Evolutionary conservation across 1,140 invertebrate genomes (phyloP).

Genomic region (Holcopasites calliopsidis): DNA sequence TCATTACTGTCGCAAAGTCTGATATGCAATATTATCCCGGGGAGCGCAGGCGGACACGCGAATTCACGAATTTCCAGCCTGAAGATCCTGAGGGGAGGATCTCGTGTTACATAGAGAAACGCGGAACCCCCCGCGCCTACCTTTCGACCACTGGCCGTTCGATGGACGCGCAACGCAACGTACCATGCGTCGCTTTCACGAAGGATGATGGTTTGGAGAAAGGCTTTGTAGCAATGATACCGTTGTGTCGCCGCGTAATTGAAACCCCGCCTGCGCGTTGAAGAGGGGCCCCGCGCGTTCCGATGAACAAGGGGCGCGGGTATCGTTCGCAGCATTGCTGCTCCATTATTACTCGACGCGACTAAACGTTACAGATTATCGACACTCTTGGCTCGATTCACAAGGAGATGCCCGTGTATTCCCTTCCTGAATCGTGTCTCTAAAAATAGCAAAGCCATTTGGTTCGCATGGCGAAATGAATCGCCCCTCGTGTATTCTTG

Average conservation of each 20-base stretch:
- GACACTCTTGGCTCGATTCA: too few relatives aligned
- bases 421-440: too few relatives aligned
- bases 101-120: constrained; percentile 54
- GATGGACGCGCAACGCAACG: constrained; percentile 36
- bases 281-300: constrained; percentile 55
- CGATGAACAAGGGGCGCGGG: constrained; percentile 36
- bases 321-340: constrained; percentile 6
- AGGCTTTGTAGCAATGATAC: constrained; percentile 72
- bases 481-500: too few relatives aligned
- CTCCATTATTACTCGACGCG: background rate
- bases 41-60: constrained; percentile 5
- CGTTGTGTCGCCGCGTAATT: constrained; percentile 66
- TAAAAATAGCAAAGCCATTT: too few relatives aligned
- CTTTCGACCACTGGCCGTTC: constrained; percentile 27
- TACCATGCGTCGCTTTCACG: constrained; percentile 6
- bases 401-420: too few relatives aligned
- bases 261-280: constrained; percentile 53
- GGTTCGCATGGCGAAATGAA: too few relatives aligned
- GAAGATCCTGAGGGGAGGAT: constrained; percentile 24
- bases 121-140: constrained; percentile 7
- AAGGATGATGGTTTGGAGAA: constrained; percentile 32
- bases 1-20: too few relatives aligned
- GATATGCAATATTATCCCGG: background rate
- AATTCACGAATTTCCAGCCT: constrained; percentile 49
- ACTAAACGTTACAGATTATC: background rate